phyloP scores from a whole-genome alignment of 2,888 invertebrate genomes.

The Stictocephala bisonia region DNA sequence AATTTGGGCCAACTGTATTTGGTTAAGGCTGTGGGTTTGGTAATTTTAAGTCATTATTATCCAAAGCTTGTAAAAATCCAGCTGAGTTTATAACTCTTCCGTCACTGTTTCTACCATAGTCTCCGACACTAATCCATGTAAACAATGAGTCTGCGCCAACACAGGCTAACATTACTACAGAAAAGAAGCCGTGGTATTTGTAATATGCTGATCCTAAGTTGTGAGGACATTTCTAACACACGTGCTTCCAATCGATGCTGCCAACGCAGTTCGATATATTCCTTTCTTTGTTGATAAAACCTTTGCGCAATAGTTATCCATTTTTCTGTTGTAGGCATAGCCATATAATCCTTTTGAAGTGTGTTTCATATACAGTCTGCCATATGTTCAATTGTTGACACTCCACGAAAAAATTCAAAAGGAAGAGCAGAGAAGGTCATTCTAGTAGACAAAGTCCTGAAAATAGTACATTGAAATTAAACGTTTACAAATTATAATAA shows the following conservation, averaged over 20 bases:
- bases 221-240: slow-evolving; percentile 15
- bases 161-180: slow-evolving; percentile 9
- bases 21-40: slow-evolving; percentile 10
- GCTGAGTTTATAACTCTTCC: slow-evolving; percentile 16
- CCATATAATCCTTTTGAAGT: slow-evolving; percentile 9
- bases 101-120: slow-evolving; percentile 33
- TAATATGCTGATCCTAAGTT: slow-evolving; percentile 31
- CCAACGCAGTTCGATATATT: slow-evolving; percentile 10
- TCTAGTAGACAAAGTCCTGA: slow-evolving; percentile 20
- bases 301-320: slow-evolving; percentile 4
- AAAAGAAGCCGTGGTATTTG: slow-evolving; percentile 20
- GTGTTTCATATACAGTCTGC: slow-evolving; percentile 12
- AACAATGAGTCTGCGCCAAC: slow-evolving; percentile 22
- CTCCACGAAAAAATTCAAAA: slow-evolving; percentile 30
- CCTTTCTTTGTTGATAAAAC: slow-evolving; percentile 29
- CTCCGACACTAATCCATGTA: slow-evolving; percentile 29
- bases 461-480: too few relatives aligned
- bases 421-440: slow-evolving; percentile 23
- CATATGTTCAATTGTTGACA: slow-evolving; percentile 18
- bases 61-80: slow-evolving; percentile 19
- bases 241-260: slow-evolving; percentile 25
- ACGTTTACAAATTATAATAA: too few relatives aligned
- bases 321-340: slow-evolving; percentile 9
- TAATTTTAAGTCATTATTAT: slow-evolving; percentile 8
- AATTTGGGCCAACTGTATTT: slow-evolving; percentile 15